Base-by-base conservation (phyloP, 1,140 invertebrate genomes). In the Oreohelix idahoensis region DNA sequence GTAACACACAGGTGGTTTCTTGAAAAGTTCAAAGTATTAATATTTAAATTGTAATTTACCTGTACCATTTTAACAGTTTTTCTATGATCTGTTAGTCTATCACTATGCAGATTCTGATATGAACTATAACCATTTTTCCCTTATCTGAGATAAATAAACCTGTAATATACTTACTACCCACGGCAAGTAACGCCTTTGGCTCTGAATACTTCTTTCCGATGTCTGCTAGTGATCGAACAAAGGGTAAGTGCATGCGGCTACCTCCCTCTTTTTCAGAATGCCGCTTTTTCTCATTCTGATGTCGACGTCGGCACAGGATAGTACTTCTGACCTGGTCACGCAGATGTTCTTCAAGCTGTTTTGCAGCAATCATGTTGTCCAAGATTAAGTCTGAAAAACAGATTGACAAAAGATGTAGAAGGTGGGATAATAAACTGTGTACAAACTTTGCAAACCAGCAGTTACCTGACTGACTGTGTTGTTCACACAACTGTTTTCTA, bases 151-250 rank as follows among this genome's bases (percentile, higher is more conserved):
- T 45, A 15, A 45, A 45, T 45, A 45, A 45, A 45, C 69, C 32
- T 35, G 32, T 13, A 2, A 32, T n/a, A 71, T 36, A 84, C 78
- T 87, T 83, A 89, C 86, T 86, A 83, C 88, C 85, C 51, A 88
- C 84, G 32, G 58, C 74, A 35, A 84, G 36, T 38, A 90, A 82
- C 36, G 76, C 80, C 53, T 86, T 88, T 5, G 91, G 90, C 32
- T 97, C 97, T 32, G 98, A 98, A 93, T 98, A 96, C 93, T 98
- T 98, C 86, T 96, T 95, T 86, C 98, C 97, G 89, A 99, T 99
- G 90, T 99, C 98, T 32, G 98, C 97, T 85, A 99, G 94, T 15
- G 98, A 99, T 86, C 98, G 94, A 86, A 99, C 99, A 77, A 99
- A 95, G 13, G 98, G 98, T 79, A 99, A 93, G 83, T 96, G 94